phyloP scores from a whole-genome alignment of 2,113 vertebrate genomes.

The Octodon degus region DNA sequence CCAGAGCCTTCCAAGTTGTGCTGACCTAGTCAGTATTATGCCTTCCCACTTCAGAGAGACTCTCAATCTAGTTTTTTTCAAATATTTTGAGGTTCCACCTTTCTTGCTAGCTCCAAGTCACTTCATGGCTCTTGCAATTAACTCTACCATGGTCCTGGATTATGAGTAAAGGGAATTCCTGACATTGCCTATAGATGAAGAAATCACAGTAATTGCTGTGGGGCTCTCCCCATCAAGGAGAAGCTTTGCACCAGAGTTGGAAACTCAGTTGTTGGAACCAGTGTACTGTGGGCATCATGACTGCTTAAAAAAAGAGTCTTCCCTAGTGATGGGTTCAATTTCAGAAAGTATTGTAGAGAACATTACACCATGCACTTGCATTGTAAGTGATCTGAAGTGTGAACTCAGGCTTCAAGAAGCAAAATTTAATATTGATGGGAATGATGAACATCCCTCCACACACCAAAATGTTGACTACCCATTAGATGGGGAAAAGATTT shows the following conservation, averaged over 20 bases:
- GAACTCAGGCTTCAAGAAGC: constrained; percentile 95
- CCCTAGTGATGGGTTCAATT: constrained; percentile 92
- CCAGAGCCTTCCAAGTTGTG: constrained; percentile 96
- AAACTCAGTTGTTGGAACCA: constrained; percentile 92
- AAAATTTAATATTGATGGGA: constrained; percentile 96
- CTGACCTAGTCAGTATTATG: constrained; percentile 96
- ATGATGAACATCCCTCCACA: constrained; percentile 91
- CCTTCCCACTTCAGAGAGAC: constrained; percentile 98
- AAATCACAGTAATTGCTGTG: constrained; percentile 95
- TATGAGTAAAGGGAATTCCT: background rate
- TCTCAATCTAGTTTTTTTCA: constrained; percentile 96
- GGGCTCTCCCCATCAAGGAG: constrained; percentile 95
- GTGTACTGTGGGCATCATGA: constrained; percentile 94
- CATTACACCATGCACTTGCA: constrained; percentile 97
- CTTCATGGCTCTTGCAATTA: background rate
- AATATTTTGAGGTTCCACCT: constrained; percentile 94
- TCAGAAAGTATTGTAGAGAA: constrained; percentile 96
- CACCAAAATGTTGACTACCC: constrained; percentile 96
- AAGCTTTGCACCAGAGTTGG: constrained; percentile 95
- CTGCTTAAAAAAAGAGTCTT: constrained; percentile 91
- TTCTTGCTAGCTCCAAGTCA: background rate
- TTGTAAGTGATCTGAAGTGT: constrained; percentile 96
- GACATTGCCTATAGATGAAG: constrained; percentile 90
- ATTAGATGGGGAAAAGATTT: constrained; percentile 96
- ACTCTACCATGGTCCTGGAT: background rate